Evolutionary conservation across 2,888 invertebrate genomes (phyloP).

Genomic region (Agonum fuliginosum): DNA sequence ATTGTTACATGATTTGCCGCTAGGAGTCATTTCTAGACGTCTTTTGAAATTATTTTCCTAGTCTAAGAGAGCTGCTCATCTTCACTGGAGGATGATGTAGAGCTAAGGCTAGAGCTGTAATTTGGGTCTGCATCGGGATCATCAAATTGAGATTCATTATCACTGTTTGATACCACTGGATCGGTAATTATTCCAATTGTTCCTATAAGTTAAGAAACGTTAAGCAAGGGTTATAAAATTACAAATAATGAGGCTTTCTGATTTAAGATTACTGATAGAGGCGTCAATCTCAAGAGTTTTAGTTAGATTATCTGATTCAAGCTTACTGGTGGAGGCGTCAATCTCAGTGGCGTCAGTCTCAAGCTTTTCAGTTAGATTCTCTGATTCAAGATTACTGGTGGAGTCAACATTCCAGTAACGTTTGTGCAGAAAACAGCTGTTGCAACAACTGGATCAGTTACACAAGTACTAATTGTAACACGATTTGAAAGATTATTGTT

Average conservation of each 20-base stretch:
- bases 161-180: constrained; percentile 31
- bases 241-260: constrained; percentile 19
- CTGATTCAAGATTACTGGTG: neutral
- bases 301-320: neutral
- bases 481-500: neutral
- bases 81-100: constrained; percentile 38
- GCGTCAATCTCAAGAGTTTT: neutral
- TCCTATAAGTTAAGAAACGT: neutral
- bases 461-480: constrained; percentile 27
- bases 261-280: neutral
- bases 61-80: too few species aligned
- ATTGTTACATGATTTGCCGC: too few species aligned
- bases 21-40: too few species aligned
- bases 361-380: neutral
- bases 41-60: too few species aligned
- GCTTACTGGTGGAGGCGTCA: neutral
- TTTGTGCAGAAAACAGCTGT: constrained; percentile 16
- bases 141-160: constrained; percentile 40
- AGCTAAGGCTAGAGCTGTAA: constrained; percentile 43
- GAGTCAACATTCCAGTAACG: neutral
- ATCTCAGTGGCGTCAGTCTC: neutral
- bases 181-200: constrained; percentile 31
- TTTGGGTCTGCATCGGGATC: constrained; percentile 51
- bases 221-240: neutral
- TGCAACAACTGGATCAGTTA: neutral